Percentiles rank a stretch among this genome's conserved stretches.
Conservation (phyloP, 2,888 invertebrate species). For the Pedicia rivosa region DNA sequence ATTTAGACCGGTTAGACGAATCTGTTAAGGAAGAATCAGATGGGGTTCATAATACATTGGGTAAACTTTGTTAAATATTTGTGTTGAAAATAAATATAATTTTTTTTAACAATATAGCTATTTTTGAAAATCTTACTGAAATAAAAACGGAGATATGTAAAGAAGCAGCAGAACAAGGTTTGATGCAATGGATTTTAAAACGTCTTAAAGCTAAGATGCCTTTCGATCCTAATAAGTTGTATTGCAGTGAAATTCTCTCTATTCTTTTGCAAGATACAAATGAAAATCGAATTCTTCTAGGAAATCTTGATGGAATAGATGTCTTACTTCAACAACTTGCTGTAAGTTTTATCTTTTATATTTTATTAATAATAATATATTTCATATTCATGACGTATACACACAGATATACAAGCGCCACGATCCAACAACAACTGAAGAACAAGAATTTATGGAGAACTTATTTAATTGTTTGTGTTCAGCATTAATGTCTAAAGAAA, state of each 20-base stretch:
- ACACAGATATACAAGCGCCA: conserved; percentile 62
- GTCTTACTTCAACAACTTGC: conserved; percentile 88
- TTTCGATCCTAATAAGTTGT: conserved; percentile 90
- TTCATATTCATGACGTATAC: no score
- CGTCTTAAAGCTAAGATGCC: conserved; percentile 74
- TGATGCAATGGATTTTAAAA: conserved; percentile 83
- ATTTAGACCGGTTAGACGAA: conserved; percentile 86
- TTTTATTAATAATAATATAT: conserved; percentile 27
- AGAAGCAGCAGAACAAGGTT: conserved; percentile 80
- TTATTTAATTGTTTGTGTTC: conserved; percentile 93
- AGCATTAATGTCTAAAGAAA: conserved; percentile 71
- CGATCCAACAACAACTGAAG: conserved; percentile 80
- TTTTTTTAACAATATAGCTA: conserved; percentile 31
- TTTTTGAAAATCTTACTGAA: conserved; percentile 91
- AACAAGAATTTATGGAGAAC: conserved; percentile 98
- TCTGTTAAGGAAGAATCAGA: conserved; percentile 84
- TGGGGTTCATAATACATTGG: conserved; percentile 80
- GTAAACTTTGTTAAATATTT: conserved; percentile 8
- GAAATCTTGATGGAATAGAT: conserved; percentile 94
- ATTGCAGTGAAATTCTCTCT: conserved; percentile 89
- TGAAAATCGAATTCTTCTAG: conserved; percentile 62
- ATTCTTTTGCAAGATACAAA: conserved; percentile 85
- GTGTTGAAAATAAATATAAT: no score
- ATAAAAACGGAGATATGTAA: conserved; percentile 67
- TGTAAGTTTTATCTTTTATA: conserved; percentile 26